Evolutionary conservation across 2,888 invertebrate species (phyloP), one percentile per base, ranked within the genome.

Genomic region (Pecten maximus): DNA sequence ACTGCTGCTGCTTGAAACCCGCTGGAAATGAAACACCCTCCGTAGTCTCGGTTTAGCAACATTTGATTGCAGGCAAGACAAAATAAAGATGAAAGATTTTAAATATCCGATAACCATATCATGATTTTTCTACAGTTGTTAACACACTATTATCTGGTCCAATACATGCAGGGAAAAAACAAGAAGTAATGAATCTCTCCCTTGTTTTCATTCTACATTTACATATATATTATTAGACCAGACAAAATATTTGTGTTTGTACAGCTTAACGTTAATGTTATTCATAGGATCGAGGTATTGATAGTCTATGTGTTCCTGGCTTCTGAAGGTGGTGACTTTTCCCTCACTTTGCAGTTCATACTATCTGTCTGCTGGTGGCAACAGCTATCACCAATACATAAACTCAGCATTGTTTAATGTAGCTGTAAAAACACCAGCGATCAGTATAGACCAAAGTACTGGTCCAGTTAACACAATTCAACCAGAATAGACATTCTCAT

Each of bases 221-320:
- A 60, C 60, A 60, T 60, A 2, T 23, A 60, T 60, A 60, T 60
- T 60, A 60, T 60, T 10, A 15, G 16, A 60, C n/a, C 23, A 60
- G 15, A 60, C n/a, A 60, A 60, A 44, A 23, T 23, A n/a, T n/a
- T 60, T 60, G 23, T 60, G 23, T 60, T 44, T 44, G 15, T 23
- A 6, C n/a, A 23, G 23, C 23, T 23, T 60, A 23, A n/a, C 23
- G 23, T 23, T 60, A 60, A 60, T 60, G 60, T 60, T 60, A 60
- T 60, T 60, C 60, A 60, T 60, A n/a, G n/a, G 60, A 60, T 60
- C 6, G 60, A 60, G 60, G n/a, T 60, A 60, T n/a, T n/a, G 60
- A 60, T 23, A 2, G 60, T 48, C 6, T 48, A 48, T 48, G 23
- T 23, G 60, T 60, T 60, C 8, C 60, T n/a, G 60, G 60, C 60